Evolutionary conservation across 1,140 invertebrate genomes (phyloP), one percentile per base, ranked within the genome.

Genomic region (Caenorhabditis tropicalis): DNA sequence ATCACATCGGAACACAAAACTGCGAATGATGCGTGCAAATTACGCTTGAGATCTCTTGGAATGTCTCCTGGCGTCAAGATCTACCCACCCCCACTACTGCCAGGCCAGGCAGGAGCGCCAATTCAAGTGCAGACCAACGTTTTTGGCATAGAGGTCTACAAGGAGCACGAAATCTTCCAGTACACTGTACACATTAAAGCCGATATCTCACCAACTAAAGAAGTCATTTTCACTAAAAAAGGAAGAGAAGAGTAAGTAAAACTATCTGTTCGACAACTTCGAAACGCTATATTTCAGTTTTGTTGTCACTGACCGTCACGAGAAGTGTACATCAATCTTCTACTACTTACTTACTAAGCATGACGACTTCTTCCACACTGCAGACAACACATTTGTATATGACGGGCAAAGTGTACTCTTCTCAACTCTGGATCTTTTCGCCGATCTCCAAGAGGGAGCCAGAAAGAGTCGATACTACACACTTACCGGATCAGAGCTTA

Each of bases 401-500:
- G 85, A 87, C 65, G 81, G 86, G 33, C 84, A 85, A 79, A 60
- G 53, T 39, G n/a, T 87, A 6, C 81, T 87, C 70, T 87, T 79
- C 36, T 74, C 86, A 3, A 51, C 43, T 1, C 31, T 31, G 31
- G 49, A 84, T 36, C 31, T 82, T 12, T 86, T 86, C 84, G 21
- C 82, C 21, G 9, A 16, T 15, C 46, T 1, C 0, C 19, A 39
- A 27, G 79, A 53, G 15, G 5, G 9, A 36, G 16, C 74, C 2
- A 6, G 16, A 2, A 12, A 79, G 48, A 27, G 16, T 19, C 51
- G 43, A 24, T 19, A 53, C 43, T 16, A 33, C 39, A 10, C 33
- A 31, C 15, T 53, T 9, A n/a, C 24, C 19, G 79, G 74, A 29
- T 43, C 29, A 5, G 46, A 65, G 7, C 39, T n/a, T 5, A 49